Evolutionary conservation across 2,797 vertebrate genomes (phyloP), one percentile per base, ranked within the genome.

Genomic region (Mycteria americana): DNA sequence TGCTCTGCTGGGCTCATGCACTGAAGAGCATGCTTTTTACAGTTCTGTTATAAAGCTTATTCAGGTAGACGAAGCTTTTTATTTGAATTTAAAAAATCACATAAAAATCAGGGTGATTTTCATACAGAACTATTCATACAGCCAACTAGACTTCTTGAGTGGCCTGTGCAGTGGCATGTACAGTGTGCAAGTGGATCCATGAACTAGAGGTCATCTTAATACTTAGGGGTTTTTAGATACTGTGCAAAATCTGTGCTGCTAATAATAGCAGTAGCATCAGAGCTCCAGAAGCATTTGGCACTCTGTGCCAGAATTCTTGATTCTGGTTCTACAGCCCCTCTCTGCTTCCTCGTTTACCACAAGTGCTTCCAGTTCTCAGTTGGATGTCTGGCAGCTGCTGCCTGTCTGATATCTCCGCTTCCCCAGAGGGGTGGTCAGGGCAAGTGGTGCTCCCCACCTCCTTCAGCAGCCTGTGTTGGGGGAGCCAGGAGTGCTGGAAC

Each of bases 381-480:
- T 41, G 54, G 53, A 11, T n/a, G n/a, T n/a, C 39, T n/a, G 41
- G 30, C 39, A 13, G 6, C 63, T 46, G 39, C 23, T 51, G 37
- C 62, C 37, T 37, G 27, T 18, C 23, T 24, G 22, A 18, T 39
- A 18, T 53, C 46, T 68, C 35, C 4, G 7, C 48, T 63, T 62
- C 10, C 59, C 25, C 8, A 2, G 24, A 53, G 37, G 9, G 6
- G 7, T 19, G 25, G 9, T 23, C 0, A 2, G 41, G 43, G 13
- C 63, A 43, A 22, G n/a, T 24, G 73, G 14, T 51, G 62, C 41
- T 95, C 23, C 25, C 19, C 45, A 28, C 1, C 16, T 76, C 27
- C 48, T 11, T 31, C 46, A 25, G 39, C 0, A 0, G 46, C 22
- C 48, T n/a, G 48, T 7, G 24, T 4, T n/a, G 23, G 39, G 7